Evolutionary conservation across 2,797 vertebrate genomes (phyloP), one percentile per base, ranked within the genome.

Genomic region (Chaetodon trifasciatus): DNA sequence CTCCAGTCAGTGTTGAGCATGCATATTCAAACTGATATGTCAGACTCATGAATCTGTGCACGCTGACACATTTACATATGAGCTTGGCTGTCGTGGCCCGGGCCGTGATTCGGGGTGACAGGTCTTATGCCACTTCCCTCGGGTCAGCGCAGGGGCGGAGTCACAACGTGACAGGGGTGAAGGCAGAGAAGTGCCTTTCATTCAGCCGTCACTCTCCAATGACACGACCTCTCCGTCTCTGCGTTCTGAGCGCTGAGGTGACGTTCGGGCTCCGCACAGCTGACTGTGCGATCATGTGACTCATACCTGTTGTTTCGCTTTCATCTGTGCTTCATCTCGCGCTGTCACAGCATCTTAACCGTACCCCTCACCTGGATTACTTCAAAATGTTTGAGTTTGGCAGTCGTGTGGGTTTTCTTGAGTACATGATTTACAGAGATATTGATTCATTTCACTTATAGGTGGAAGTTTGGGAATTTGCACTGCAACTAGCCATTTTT

Each of bases 51-150:
- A 90, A 81, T 89, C 79, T 74, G 84, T 40, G 79, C 83, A 66
- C 17, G 90, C 85, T 88, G 92, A 92, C 91, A 92, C 91, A 92
- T 94, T 93, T 92, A 84, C 92, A 93, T 94, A 93, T 78, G 85
- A 85, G 90, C 91, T 49, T 13, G 86, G 78, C 78, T 76, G 83
- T 86, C 74, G 82, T 19, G 74, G 83, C 19, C 19, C 64, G 3
- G 82, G 79, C 86, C 0, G 76, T 92, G 90, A 95, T 93, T 73
- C 83, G 46, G 87, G 86, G 76, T 85, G 93, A 94, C 91, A 87
- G 90, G 88, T 92, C 91, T 92, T 78, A 88, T 87, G 92, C 89
- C 87, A 61, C 90, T 81, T 86, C 92, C 93, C 90, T 23, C 24
- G 19, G 92, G 92, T 91, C 85, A 86, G 46, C n/a, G n/a, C 57